Conservation (phyloP, 2,888 invertebrate species). For the Mamestra brassicae region DNA sequence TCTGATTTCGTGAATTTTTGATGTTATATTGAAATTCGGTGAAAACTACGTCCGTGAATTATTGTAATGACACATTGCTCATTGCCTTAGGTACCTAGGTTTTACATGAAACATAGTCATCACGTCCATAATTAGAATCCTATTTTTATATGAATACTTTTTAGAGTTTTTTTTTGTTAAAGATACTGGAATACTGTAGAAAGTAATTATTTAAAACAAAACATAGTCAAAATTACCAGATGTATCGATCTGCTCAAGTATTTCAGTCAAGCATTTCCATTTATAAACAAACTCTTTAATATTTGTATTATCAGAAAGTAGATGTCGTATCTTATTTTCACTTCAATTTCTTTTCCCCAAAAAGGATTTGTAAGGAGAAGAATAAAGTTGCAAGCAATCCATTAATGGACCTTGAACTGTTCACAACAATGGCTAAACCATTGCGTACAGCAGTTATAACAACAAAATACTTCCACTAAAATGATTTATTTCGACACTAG, state of each 20-base stretch:
- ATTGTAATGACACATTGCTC: too few relatives aligned
- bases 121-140: too few relatives aligned
- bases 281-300: not conserved
- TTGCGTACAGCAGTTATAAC: constrained; percentile 7
- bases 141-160: too few relatives aligned
- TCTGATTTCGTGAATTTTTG: not conserved
- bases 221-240: not conserved
- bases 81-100: not conserved
- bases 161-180: not conserved
- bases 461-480: constrained; percentile 17
- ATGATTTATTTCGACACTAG: constrained; percentile 48
- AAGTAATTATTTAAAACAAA: not conserved
- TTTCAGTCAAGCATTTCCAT: not conserved
- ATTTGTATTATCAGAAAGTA: not conserved
- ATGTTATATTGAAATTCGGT: too few relatives aligned
- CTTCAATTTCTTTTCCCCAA: not conserved
- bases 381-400: constrained; percentile 25
- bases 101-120: not conserved
- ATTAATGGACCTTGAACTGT: constrained; percentile 36
- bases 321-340: not conserved
- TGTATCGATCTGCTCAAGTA: too few relatives aligned
- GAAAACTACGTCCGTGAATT: too few relatives aligned
- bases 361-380: not conserved
- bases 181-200: not conserved
- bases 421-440: constrained; percentile 3